Percentiles rank a stretch among this genome's conserved stretches.
Evolutionary conservation across 1,140 invertebrate species (phyloP).

Genomic region (Cyclina sinensis): DNA sequence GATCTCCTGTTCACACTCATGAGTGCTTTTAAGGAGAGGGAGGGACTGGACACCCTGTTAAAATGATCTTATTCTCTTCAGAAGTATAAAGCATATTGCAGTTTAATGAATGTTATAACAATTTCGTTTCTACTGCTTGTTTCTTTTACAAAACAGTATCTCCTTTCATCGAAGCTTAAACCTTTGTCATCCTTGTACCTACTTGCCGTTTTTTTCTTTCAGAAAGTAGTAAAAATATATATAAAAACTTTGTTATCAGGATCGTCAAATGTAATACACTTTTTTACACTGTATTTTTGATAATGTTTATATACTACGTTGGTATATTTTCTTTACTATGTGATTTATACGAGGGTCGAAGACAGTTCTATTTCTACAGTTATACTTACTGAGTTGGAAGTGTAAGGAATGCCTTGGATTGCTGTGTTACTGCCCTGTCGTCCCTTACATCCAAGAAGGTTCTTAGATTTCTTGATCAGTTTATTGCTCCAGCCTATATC

Average conservation of each 20-base stretch:
- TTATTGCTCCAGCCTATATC: conserved; percentile 91
- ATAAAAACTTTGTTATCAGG: too few relatives aligned
- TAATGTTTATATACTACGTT: too few relatives aligned
- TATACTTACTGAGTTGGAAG: conserved; percentile 79
- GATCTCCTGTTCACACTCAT: conserved; percentile 92
- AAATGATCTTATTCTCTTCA: too few relatives aligned
- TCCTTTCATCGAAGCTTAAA: too few relatives aligned
- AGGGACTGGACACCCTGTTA: conserved; percentile 14
- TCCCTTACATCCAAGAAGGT: conserved; percentile 91
- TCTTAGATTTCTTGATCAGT: conserved; percentile 92
- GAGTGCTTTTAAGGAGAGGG: conserved; percentile 91
- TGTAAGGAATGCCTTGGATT: conserved; percentile 83
- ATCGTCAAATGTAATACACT: too few relatives aligned
- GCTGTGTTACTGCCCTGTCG: conserved; percentile 89
- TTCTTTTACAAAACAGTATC: too few relatives aligned
- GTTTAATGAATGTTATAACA: too few relatives aligned
- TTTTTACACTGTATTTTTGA: too few relatives aligned
- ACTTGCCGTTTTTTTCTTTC: conserved; percentile 50
- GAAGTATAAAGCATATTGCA: background rate
- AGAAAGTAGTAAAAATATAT: too few relatives aligned
- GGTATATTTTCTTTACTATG: background rate
- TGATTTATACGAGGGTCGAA: background rate
- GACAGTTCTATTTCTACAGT: background rate
- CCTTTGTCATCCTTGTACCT: too few relatives aligned
- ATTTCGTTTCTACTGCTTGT: too few relatives aligned